Evolutionary conservation across 2,888 invertebrate species (phyloP), one percentile per base, ranked within the genome.

Genomic region (Callimorpha dominula): DNA sequence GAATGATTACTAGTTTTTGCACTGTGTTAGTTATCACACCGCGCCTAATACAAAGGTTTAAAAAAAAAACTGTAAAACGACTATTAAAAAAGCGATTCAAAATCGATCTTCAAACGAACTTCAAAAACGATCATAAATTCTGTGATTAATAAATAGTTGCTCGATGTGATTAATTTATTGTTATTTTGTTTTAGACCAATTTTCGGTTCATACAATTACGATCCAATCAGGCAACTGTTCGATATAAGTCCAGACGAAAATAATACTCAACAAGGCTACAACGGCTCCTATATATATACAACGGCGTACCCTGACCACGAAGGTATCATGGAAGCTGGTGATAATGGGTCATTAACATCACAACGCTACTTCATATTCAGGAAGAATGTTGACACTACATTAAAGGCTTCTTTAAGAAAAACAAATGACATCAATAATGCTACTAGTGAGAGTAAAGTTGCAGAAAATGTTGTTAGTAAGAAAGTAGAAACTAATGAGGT

Each of bases 141-240:
- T 7, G 4, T 54, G 4, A 54, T 43, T 70, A 57, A 31, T 31
- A 31, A 31, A 31, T 31, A 1, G 31, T 31, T 31, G 31, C 1
- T 31, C 31, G 31, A 31, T 31, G 2, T 31, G 31, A 31, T 31
- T 31, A 31, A 65, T 57, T 42, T 0, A 49, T 46, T 31, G 7
- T 62, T 68, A 14, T 49, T 72, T 64, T 57, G 49, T 75, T 79
- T 50, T 67, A 86, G 86, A 0, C 62, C 86, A n/a, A 86, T 86
- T 69, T 85, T 86, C 57, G 86, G 86, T n/a, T 85, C 86, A n/a
- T 86, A 83, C 70, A 81, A 74, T 70, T 86, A 83, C 66, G 80
- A 86, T 46, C 83, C 85, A 49, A 68, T 84, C 17, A 76, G 68
- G 49, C 81, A 82, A 67, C 14, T 73, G 9, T 83, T 83, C 43